Conservation (phyloP, 2,113 vertebrate genomes). For the Xyrauchen texanus region DNA sequence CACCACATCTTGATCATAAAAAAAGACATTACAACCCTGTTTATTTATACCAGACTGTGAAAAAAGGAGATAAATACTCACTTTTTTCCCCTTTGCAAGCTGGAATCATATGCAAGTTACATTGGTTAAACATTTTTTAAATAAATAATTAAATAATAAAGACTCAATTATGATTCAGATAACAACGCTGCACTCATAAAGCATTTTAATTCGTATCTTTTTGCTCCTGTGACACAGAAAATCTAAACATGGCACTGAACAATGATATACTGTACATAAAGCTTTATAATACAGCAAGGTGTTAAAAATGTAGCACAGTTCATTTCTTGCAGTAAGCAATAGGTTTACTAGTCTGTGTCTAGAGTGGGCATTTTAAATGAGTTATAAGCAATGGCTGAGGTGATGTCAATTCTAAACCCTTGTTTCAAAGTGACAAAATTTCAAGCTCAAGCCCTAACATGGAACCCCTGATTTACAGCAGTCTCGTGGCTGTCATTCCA, state of each 20-base stretch:
- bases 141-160: neutral
- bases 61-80: neutral
- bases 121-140: neutral
- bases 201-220: conserved; percentile 15
- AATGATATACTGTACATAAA: neutral
- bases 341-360: conserved; percentile 10
- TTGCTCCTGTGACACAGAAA: conserved; percentile 11
- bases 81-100: neutral
- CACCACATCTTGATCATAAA: too few relatives aligned
- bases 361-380: neutral
- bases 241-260: neutral
- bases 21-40: too few relatives aligned
- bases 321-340: conserved; percentile 2
- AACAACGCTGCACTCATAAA: neutral
- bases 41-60: neutral
- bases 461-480: conserved; percentile 59
- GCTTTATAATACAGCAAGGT: conserved; percentile 10
- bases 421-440: conserved; percentile 53
- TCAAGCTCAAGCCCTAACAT: conserved; percentile 31
- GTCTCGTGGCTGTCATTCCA: conserved; percentile 48
- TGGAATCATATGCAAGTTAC: neutral
- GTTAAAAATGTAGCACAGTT: neutral
- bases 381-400: conserved; percentile 39
- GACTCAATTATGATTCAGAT: neutral
- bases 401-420: conserved; percentile 45